These are phyloP conservation scores for Aldabrachelys gigantea DNA, from an alignment of 2,113 vertebrate genomes.

Conservation along the genomic window DNA sequence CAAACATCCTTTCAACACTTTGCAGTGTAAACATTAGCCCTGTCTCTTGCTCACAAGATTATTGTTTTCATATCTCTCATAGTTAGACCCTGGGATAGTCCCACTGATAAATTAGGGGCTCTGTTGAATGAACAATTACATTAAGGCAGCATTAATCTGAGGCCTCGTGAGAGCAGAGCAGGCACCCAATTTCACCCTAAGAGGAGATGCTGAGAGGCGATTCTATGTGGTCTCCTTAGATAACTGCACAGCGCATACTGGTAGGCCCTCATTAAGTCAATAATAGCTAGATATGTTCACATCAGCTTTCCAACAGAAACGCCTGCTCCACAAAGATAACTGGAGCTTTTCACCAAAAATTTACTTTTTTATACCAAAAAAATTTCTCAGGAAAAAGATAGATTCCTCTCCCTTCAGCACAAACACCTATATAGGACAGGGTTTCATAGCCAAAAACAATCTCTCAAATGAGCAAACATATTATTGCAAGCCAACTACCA, in stretches of 20 bases:
- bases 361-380: neutral
- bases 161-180: constrained; percentile 4
- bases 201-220: constrained; percentile 62
- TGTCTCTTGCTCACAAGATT: constrained; percentile 65
- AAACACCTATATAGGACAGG: constrained; percentile 22
- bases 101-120: constrained; percentile 64
- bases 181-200: constrained; percentile 53
- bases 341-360: constrained; percentile 11
- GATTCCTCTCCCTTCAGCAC: neutral
- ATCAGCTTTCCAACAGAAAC: constrained; percentile 48
- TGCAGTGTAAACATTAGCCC: constrained; percentile 54
- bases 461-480: constrained; percentile 24
- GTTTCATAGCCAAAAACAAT: constrained; percentile 41
- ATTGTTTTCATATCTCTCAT: constrained; percentile 74
- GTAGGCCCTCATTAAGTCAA: constrained; percentile 56
- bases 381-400: fast-evolving
- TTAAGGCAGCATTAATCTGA: constrained; percentile 65
- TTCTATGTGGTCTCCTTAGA: constrained; percentile 55
- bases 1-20: constrained; percentile 72
- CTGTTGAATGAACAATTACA: constrained; percentile 68
- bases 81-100: constrained; percentile 67
- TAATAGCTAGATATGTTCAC: constrained; percentile 51
- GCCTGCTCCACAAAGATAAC: constrained; percentile 20
- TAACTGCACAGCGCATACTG: constrained; percentile 50
- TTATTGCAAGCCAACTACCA: constrained; percentile 58